phyloP scores from a whole-genome alignment of 2,113 vertebrate species.

The Lethenteron reissneri region DNA sequence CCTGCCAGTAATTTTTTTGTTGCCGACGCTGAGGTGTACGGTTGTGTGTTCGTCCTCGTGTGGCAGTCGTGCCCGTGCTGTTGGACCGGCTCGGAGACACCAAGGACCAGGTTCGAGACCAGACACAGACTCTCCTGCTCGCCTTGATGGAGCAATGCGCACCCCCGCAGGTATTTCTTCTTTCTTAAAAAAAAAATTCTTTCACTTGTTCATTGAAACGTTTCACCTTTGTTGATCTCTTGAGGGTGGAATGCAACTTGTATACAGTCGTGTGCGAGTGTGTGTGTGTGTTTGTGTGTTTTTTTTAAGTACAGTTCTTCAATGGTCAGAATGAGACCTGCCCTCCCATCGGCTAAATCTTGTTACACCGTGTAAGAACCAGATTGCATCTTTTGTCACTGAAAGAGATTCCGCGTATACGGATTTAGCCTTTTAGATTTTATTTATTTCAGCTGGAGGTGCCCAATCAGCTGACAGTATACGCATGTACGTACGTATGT shows the following conservation, averaged over 20 bases:
- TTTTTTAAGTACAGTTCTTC: background rate
- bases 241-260: too few relatives aligned
- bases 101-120: conserved; percentile 82
- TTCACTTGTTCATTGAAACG: background rate
- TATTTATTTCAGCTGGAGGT: too few relatives aligned
- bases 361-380: too few relatives aligned
- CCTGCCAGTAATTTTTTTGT: too few relatives aligned
- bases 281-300: conserved; percentile 1
- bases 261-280: background rate
- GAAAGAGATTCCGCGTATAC: too few relatives aligned
- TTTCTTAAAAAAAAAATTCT: background rate
- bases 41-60: background rate
- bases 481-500: too few relatives aligned
- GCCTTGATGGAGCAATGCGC: conserved; percentile 89
- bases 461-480: too few relatives aligned
- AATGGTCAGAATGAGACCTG: too few relatives aligned
- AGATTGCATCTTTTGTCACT: too few relatives aligned
- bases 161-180: conserved; percentile 46
- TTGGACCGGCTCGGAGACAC: conserved; percentile 80
- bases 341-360: too few relatives aligned
- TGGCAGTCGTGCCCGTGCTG: conserved; percentile 67
- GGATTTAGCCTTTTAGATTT: too few relatives aligned
- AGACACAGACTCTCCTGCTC: conserved; percentile 69
- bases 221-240: background rate
- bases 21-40: too few relatives aligned